Evolutionary conservation across 1,140 invertebrate species (phyloP).

Genomic region (Bombus pascuorum): DNA sequence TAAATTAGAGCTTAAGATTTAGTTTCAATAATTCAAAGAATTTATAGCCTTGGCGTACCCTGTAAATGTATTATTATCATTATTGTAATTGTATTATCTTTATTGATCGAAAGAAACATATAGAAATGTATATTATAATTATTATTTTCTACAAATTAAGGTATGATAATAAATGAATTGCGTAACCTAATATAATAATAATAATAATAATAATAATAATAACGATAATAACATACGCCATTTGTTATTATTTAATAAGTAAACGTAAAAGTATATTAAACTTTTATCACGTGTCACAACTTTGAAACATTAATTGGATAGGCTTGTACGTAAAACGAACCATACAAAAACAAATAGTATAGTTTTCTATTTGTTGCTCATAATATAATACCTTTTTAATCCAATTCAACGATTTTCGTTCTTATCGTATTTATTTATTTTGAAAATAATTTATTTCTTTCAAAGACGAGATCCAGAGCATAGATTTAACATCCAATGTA

Average conservation of each 20-base stretch:
- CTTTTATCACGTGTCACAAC: background rate
- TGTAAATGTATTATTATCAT: slow-evolving; percentile 62
- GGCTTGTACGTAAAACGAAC: background rate
- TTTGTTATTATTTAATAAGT: slow-evolving; percentile 3
- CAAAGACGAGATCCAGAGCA: background rate
- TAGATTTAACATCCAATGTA: background rate
- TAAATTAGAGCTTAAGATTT: slow-evolving; percentile 32
- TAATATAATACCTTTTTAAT: background rate
- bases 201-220: slow-evolving; percentile 1
- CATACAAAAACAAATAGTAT: background rate
- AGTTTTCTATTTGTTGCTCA: background rate
- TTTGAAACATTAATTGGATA: background rate
- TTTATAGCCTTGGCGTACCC: slow-evolving; percentile 46
- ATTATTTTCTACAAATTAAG: slow-evolving; percentile 77
- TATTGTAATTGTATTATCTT: slow-evolving; percentile 51
- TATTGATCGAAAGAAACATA: slow-evolving; percentile 56
- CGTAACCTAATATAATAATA: slow-evolving; percentile 43
- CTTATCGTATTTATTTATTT: background rate
- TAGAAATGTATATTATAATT: slow-evolving; percentile 72
- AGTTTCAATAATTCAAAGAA: slow-evolving; percentile 49
- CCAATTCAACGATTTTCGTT: background rate
- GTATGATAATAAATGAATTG: slow-evolving; percentile 74
- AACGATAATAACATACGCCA: background rate
- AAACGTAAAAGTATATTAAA: background rate
- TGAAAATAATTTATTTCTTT: background rate